Evolutionary conservation across 2,888 invertebrate genomes (phyloP).

Genomic region (Dasysyrphus albostriatus): DNA sequence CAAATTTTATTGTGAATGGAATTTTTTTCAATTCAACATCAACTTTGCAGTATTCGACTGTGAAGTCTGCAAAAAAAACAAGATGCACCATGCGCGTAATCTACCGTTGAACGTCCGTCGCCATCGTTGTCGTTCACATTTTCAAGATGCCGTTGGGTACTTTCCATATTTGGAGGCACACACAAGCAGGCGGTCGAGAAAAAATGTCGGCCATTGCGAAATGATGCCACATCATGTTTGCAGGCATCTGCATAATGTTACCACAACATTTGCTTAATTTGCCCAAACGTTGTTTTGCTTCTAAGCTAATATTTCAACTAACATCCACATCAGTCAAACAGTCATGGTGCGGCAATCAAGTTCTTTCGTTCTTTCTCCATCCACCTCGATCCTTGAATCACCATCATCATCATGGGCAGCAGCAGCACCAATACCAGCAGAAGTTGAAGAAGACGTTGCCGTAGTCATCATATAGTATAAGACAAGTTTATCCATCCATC

Average conservation of each 20-base stretch:
- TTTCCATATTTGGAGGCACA: slow-evolving; percentile 47
- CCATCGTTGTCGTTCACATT: slow-evolving; percentile 6
- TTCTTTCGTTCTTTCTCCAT: slow-evolving; percentile 3
- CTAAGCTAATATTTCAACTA: slow-evolving; percentile 63
- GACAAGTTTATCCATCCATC: slow-evolving; percentile 67
- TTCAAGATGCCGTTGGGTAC: slow-evolving; percentile 19
- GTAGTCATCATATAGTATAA: slow-evolving; percentile 8
- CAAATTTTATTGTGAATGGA: slow-evolving; percentile 24
- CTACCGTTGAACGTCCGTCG: background rate
- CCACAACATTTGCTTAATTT: slow-evolving; percentile 66
- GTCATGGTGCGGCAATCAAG: slow-evolving; percentile 59
- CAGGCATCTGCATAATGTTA: slow-evolving; percentile 70
- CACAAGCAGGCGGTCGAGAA: slow-evolving; percentile 1
- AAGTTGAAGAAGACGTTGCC: background rate
- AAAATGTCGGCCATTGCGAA: slow-evolving; percentile 44
- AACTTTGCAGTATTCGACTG: background rate
- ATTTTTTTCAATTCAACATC: slow-evolving; percentile 25
- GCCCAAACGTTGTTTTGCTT: slow-evolving; percentile 35
- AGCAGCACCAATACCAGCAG: slow-evolving; percentile 5
- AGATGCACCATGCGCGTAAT: slow-evolving; percentile 16
- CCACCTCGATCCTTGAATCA: background rate
- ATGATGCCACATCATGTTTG: slow-evolving; percentile 55
- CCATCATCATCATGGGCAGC: slow-evolving; percentile 30
- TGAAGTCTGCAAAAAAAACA: background rate
- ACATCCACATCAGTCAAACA: slow-evolving; percentile 68